These are phyloP conservation scores for Tolmerus cingulatus DNA, from an alignment of 2,888 invertebrate species.

Conservation along the genomic window DNA sequence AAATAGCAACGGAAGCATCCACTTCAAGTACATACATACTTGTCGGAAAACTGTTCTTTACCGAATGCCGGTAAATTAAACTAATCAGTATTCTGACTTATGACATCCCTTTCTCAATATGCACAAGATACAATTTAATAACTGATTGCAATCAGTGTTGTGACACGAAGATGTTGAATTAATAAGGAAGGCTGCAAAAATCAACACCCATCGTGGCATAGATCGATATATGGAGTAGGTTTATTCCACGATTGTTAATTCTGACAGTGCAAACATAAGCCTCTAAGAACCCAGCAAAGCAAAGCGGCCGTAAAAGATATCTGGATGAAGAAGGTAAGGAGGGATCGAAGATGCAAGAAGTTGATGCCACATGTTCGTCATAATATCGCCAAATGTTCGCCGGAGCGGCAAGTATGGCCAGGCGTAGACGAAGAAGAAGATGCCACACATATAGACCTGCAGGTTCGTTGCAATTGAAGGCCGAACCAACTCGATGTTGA, in stretches of 20 bases:
- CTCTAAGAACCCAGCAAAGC: neutral
- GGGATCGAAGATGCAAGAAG: constrained; percentile 4
- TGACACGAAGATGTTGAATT: neutral
- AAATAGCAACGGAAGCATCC: neutral
- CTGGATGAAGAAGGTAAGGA: neutral
- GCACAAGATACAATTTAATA: neutral
- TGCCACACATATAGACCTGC: neutral
- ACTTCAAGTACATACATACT: neutral
- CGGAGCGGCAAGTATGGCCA: constrained; percentile 1
- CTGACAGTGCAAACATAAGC: neutral
- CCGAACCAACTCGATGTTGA: neutral
- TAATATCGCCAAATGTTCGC: neutral
- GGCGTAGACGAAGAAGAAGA: neutral
- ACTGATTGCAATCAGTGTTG: constrained; percentile 5
- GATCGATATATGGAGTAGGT: constrained; percentile 1
- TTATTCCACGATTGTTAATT: constrained; percentile 7
- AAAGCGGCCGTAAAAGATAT: neutral
- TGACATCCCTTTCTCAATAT: neutral
- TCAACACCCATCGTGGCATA: constrained; percentile 9
- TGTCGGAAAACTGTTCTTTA: neutral
- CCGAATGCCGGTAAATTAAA: neutral
- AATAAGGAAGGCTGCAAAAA: neutral
- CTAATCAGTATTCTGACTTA: neutral
- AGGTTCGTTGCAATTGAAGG: neutral
- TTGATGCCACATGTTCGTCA: constrained; percentile 21